phyloP scores from a whole-genome alignment of 53 echinoderm and acorn worm genomes.

The Antedon mediterranea region DNA sequence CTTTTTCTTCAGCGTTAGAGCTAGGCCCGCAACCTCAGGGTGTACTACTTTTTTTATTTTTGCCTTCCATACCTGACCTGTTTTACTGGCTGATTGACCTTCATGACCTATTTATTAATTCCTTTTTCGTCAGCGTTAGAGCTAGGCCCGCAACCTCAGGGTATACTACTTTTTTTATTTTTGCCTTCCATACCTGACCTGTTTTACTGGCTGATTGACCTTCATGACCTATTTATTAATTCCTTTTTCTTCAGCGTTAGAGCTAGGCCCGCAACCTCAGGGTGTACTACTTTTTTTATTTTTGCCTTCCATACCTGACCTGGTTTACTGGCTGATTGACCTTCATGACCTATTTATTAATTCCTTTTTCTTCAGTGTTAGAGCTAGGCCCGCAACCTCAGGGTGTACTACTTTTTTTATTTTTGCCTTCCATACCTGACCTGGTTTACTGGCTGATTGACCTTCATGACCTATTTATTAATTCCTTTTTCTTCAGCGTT shows the following conservation, averaged over 20 bases:
- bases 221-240: no score
- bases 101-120: no score
- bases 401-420: neutral
- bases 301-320: no score
- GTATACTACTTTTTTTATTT: neutral
- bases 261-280: neutral
- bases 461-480: no score
- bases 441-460: no score
- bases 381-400: neutral
- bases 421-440: no score
- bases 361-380: neutral
- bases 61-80: no score
- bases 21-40: neutral
- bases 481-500: neutral
- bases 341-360: no score
- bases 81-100: no score
- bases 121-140: neutral
- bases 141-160: neutral
- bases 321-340: no score
- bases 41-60: neutral
- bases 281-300: neutral
- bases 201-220: no score
- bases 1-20: neutral
- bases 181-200: no score
- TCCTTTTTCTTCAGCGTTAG: neutral